A percentile compares a stretch with the other conserved stretches of the same genome.
Evolutionary conservation across 2,113 vertebrate genomes (phyloP).

Genomic region (Syrmaticus mikado): DNA sequence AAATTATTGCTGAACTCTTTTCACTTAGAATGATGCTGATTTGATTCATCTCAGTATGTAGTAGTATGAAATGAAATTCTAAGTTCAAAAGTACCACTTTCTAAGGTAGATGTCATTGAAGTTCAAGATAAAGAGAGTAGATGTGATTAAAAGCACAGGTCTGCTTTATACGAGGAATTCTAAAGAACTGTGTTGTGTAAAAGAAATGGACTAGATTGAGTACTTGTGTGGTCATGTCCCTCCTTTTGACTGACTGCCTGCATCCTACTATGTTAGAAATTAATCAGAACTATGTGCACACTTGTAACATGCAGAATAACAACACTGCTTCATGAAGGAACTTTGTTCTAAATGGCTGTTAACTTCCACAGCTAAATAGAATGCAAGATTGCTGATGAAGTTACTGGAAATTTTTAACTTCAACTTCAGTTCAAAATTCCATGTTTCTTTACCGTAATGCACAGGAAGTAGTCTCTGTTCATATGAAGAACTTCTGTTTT

Average conservation of each 20-base stretch:
- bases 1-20: conserved; percentile 36
- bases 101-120: conserved; percentile 49
- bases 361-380: not conserved
- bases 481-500: not conserved
- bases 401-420: not conserved
- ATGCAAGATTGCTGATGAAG: not conserved
- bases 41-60: conserved; percentile 63
- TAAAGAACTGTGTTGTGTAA: not conserved
- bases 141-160: conserved; percentile 1
- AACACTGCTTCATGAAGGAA: not conserved
- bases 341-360: not conserved
- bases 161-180: not conserved
- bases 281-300: not conserved
- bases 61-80: conserved; percentile 16
- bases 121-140: conserved; percentile 16
- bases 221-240: not conserved
- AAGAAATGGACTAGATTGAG: not conserved
- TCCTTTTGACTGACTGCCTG: not conserved
- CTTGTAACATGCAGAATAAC: not conserved
- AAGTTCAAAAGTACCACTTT: conserved; percentile 49
- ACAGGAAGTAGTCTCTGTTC: not conserved
- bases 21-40: conserved; percentile 33
- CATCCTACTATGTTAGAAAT: not conserved
- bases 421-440: not conserved
- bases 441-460: not conserved